Percentiles rank a stretch among this genome's conserved stretches.
phyloP scores from a whole-genome alignment of 2,797 vertebrate genomes.

The Acanthopagrus latus region DNA sequence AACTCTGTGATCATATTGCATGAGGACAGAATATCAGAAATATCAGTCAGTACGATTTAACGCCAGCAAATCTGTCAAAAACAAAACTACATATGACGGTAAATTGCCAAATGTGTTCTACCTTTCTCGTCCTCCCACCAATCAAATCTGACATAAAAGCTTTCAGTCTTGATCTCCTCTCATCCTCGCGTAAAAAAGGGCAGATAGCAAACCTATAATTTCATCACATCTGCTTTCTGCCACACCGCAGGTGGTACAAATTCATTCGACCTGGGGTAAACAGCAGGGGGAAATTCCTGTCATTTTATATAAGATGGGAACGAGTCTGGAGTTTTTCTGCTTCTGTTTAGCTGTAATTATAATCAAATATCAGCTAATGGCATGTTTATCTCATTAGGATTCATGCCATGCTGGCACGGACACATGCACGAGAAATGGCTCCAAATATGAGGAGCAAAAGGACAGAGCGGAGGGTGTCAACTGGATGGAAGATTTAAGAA shows the following conservation, averaged over 20 bases:
- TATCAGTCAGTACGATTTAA: background rate
- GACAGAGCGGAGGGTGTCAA: background rate
- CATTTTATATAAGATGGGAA: constrained; percentile 18
- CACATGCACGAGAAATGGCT: background rate
- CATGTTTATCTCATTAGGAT: background rate
- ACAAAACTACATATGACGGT: background rate
- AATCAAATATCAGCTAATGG: constrained; percentile 4
- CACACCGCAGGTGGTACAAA: constrained; percentile 8
- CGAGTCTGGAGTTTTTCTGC: constrained; percentile 16
- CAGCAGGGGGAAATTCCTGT: constrained; percentile 15
- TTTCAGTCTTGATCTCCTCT: constrained; percentile 20
- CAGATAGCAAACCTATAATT: constrained; percentile 27
- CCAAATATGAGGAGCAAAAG: constrained; percentile 5
- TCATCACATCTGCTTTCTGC: constrained; percentile 32
- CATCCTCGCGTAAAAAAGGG: constrained; percentile 7
- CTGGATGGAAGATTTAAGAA: background rate
- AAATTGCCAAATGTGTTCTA: background rate
- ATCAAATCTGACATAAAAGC: constrained; percentile 17
- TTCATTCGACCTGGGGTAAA: constrained; percentile 28
- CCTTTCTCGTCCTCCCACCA: background rate
- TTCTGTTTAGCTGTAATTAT: constrained; percentile 17
- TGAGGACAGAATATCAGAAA: background rate
- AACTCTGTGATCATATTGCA: background rate
- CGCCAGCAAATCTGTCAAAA: too few relatives aligned
- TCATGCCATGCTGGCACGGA: background rate